phyloP scores from a whole-genome alignment of 2,888 invertebrate species.

The Diarsia mendica region DNA sequence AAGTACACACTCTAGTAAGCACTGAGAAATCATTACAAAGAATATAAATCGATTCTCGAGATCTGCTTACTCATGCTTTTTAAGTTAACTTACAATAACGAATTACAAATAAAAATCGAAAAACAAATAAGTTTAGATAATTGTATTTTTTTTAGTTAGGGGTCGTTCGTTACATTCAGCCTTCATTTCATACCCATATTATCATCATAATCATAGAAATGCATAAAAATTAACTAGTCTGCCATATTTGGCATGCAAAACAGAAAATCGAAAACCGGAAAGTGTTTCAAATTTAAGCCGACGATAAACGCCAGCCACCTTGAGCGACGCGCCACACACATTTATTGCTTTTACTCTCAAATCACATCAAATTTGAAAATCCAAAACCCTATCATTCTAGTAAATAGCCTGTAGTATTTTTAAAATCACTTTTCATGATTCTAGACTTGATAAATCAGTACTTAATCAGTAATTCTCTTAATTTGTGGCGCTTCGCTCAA shows the following conservation, averaged over 20 bases:
- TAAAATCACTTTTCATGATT: too few species aligned
- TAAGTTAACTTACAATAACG: background rate
- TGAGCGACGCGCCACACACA: too few species aligned
- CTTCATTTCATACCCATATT: background rate
- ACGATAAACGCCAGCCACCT: too few species aligned
- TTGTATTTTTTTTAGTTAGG: background rate
- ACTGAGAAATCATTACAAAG: background rate
- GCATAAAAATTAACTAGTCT: background rate
- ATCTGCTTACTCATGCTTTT: slow-evolving; percentile 36
- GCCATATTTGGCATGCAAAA: background rate
- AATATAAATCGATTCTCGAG: slow-evolving; percentile 15
- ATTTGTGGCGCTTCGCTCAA: too few species aligned
- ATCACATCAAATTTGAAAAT: too few species aligned
- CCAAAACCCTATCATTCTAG: too few species aligned
- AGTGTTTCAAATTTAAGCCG: too few species aligned
- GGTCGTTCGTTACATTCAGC: background rate
- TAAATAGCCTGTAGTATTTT: too few species aligned
- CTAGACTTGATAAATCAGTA: too few species aligned
- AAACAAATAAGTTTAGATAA: background rate
- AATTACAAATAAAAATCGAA: slow-evolving; percentile 15
- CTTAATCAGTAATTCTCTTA: too few species aligned
- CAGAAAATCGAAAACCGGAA: too few species aligned
- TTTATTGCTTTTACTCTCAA: too few species aligned
- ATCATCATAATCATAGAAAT: background rate
- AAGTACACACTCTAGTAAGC: background rate